Evolutionary conservation across 2,113 vertebrate genomes (phyloP).

Genomic region (Tragelaphus strepsiceros): DNA sequence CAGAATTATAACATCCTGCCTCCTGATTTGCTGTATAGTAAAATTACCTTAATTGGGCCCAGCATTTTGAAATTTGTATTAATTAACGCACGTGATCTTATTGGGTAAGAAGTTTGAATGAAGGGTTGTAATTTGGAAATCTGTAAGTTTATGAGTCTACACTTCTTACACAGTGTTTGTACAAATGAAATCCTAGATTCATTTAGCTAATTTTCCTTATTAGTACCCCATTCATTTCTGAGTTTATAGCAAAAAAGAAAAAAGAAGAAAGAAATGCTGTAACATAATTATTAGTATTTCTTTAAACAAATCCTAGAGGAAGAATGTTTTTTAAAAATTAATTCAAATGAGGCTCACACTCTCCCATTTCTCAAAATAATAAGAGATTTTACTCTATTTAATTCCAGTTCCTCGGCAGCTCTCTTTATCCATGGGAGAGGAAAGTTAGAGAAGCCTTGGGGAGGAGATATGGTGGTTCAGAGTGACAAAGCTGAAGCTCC

Average conservation of each 20-base stretch:
- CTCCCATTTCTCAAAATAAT: conserved; percentile 9
- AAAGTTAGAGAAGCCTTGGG: no score
- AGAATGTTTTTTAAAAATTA: conserved; percentile 24
- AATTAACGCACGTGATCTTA: conserved; percentile 15
- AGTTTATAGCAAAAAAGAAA: background rate
- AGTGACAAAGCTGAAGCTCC: background rate
- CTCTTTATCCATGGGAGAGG: background rate
- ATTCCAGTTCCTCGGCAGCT: background rate
- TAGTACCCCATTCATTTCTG: conserved; percentile 36
- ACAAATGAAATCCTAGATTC: conserved; percentile 32
- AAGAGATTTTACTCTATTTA: background rate
- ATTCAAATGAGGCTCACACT: background rate
- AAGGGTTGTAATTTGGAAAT: conserved; percentile 47
- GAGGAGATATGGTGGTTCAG: background rate
- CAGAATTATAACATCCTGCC: background rate
- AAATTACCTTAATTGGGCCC: background rate
- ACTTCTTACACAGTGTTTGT: background rate
- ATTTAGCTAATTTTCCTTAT: conserved; percentile 40
- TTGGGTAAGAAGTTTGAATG: conserved; percentile 28
- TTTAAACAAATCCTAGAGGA: conserved; percentile 15
- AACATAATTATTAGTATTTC: conserved; percentile 45
- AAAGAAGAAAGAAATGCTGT: background rate
- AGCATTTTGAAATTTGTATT: conserved; percentile 47
- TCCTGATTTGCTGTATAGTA: background rate
- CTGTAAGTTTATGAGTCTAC: conserved; percentile 31